These are phyloP conservation scores for Lathronympha strigana DNA, from an alignment of 2,888 invertebrate genomes.

Conservation along the genomic window DNA sequence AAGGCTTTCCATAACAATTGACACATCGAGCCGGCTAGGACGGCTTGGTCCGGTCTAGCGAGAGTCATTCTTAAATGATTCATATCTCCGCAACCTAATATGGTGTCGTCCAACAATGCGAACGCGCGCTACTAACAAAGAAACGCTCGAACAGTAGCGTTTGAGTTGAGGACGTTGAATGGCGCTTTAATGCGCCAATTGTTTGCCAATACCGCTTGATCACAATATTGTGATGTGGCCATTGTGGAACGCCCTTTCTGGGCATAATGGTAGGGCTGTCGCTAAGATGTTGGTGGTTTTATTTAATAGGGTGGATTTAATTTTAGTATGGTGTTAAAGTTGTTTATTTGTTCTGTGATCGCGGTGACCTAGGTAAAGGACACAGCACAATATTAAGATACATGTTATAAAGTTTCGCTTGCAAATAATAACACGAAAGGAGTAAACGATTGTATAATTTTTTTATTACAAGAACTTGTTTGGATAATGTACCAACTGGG, in stretches of 20 bases:
- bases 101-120: conserved; percentile 43
- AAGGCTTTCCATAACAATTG: too few species aligned
- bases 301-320: neutral
- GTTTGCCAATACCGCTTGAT: conserved; percentile 60
- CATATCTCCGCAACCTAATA: neutral
- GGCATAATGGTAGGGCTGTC: conserved; percentile 31
- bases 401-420: too few species aligned
- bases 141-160: conserved; percentile 54
- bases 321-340: too few species aligned
- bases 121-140: conserved; percentile 48
- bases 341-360: too few species aligned
- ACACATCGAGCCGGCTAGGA: too few species aligned
- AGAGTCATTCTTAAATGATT: too few species aligned
- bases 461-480: too few species aligned
- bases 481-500: neutral
- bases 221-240: conserved; percentile 62
- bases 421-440: too few species aligned
- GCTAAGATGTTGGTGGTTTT: neutral
- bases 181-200: conserved; percentile 64
- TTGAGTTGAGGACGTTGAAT: conserved; percentile 50
- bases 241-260: conserved; percentile 44
- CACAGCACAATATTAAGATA: too few species aligned
- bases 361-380: too few species aligned
- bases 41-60: too few species aligned
- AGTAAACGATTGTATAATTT: too few species aligned